Conservation (phyloP, 1,140 invertebrate genomes). For the Chelonus insularis region DNA sequence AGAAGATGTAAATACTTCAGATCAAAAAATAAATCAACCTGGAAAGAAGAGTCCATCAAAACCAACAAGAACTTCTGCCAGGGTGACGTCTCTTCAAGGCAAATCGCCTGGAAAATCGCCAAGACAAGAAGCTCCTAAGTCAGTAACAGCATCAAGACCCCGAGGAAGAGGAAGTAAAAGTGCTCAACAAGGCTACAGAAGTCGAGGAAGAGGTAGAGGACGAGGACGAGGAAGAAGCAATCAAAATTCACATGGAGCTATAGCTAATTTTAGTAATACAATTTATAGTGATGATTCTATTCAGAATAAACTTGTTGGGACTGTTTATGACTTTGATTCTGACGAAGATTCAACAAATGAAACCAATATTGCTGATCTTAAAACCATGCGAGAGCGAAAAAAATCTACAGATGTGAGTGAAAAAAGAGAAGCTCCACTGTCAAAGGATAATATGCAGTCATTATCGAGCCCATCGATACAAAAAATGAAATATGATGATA, state of each 20-base stretch:
- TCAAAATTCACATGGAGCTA: conserved; percentile 49
- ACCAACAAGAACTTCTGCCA: conserved; percentile 66
- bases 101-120: conserved; percentile 79
- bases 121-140: conserved; percentile 54
- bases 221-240: conserved; percentile 61
- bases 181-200: conserved; percentile 57
- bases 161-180: conserved; percentile 58
- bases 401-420: conserved; percentile 76
- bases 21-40: conserved; percentile 35
- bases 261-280: conserved; percentile 44
- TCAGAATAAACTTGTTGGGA: conserved; percentile 78
- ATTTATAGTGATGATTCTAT: conserved; percentile 62
- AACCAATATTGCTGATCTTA: conserved; percentile 75
- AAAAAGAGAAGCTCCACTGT: conserved; percentile 59
- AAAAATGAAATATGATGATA: conserved; percentile 48
- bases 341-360: conserved; percentile 79
- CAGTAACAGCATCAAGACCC: conserved; percentile 35
- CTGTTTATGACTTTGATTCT: conserved; percentile 85
- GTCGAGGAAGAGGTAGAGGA: conserved; percentile 71
- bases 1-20: not conserved
- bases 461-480: conserved; percentile 40
- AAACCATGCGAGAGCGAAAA: conserved; percentile 77
- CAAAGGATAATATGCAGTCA: conserved; percentile 59
- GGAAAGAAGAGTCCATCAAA: conserved; percentile 70
- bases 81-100: conserved; percentile 64